A percentile compares a stretch with the other conserved stretches of the same genome.
phyloP scores from a whole-genome alignment of 2,888 invertebrate genomes.

The Macrosiphum euphorbiae region DNA sequence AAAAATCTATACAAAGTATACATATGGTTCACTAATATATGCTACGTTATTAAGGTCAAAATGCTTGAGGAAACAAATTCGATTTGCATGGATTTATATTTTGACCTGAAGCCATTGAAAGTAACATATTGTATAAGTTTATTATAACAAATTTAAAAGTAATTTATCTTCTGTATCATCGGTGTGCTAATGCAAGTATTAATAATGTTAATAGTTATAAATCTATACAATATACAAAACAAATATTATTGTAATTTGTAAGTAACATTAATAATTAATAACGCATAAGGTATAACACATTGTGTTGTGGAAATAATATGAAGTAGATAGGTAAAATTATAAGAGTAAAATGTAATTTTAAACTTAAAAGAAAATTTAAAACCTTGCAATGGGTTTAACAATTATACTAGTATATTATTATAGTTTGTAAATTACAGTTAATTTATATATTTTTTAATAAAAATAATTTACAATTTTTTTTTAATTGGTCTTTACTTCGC shows the following conservation, averaged over 20 bases:
- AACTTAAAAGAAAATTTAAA: too few species aligned
- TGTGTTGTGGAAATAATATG: too few species aligned
- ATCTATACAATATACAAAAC: neutral
- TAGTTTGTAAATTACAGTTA: neutral
- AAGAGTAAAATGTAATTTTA: too few species aligned
- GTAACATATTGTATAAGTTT: neutral
- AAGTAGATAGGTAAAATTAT: too few species aligned
- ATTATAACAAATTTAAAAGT: neutral
- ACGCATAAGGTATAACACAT: too few species aligned
- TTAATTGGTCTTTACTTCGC: too few species aligned
- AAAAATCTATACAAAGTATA: constrained; percentile 33
- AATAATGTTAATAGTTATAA: neutral
- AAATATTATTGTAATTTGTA: neutral
- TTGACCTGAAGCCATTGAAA: constrained; percentile 19
- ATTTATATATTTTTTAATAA: neutral
- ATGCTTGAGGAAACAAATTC: constrained; percentile 41
- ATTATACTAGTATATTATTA: neutral
- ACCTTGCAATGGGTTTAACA: neutral
- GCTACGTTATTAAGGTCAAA: constrained; percentile 47
- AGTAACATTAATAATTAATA: too few species aligned
- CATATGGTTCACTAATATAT: neutral
- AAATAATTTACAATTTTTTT: too few species aligned
- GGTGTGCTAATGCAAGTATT: neutral
- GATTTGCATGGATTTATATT: constrained; percentile 34
- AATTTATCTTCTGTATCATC: constrained; percentile 12